phyloP scores from a whole-genome alignment of 2,797 vertebrate genomes.

The Ciconia nigra region DNA sequence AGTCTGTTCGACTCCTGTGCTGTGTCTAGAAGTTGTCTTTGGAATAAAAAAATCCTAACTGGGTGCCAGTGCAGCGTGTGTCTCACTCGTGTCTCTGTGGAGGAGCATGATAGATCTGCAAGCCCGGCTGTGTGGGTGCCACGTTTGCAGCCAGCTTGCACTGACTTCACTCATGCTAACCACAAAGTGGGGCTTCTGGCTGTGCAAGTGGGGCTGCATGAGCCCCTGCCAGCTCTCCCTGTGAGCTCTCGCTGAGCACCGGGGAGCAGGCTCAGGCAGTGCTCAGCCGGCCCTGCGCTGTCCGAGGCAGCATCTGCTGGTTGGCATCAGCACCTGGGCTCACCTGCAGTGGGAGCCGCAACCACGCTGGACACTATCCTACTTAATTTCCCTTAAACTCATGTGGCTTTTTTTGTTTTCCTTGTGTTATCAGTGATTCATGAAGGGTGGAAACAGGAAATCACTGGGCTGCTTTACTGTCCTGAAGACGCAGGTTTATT shows the following conservation, averaged over 20 bases:
- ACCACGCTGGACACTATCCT: neutral
- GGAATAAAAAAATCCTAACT: neutral
- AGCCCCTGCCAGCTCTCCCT: neutral
- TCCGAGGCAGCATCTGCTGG: rapidly evolving
- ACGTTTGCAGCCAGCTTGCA: neutral
- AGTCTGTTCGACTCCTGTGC: neutral
- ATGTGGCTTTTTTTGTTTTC: neutral
- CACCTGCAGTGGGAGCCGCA: neutral
- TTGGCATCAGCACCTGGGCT: rapidly evolving
- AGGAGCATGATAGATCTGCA: neutral
- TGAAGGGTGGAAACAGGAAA: neutral
- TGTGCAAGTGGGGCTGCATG: neutral
- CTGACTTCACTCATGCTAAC: neutral
- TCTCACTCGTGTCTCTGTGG: neutral
- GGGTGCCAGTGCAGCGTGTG: neutral
- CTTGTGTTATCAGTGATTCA: neutral
- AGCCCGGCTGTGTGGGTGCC: neutral
- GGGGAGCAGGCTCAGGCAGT: rapidly evolving
- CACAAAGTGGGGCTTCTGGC: neutral
- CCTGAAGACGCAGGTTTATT: neutral
- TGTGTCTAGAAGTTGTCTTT: neutral
- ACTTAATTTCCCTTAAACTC: neutral
- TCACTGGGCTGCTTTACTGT: neutral
- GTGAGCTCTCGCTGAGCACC: rapidly evolving
- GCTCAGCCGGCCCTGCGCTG: neutral